Evolutionary conservation across 2,888 invertebrate genomes (phyloP), one percentile per base, ranked within the genome.

Genomic region (Acanthosoma haemorrhoidale): DNA sequence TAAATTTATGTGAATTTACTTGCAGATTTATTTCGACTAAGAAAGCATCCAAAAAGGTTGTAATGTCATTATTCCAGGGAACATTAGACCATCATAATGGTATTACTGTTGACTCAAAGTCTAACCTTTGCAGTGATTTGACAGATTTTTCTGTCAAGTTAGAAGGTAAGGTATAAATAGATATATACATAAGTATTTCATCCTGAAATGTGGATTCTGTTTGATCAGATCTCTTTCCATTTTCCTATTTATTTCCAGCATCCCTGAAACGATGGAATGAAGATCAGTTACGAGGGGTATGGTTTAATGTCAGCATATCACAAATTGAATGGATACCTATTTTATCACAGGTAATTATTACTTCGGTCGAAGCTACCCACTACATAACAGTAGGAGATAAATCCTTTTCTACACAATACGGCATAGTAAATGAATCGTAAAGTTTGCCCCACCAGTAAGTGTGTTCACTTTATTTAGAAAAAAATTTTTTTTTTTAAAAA

Each of bases 321-420:
- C 86, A 92, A 77, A 83, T 89, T 3, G 83, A 84, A 15, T 90
- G 90, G 89, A 85, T 94, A 38, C 92, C 93, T 15, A 77, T 87
- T 73, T 81, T 94, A 74, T 86, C 87, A 5, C 84, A 87, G 81
- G 89, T 89, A 81, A 38, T 41, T 15, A 13, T 2, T 11, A n/a
- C n/a, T n/a, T n/a, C n/a, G n/a, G n/a, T n/a, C n/a, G n/a, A n/a
- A n/a, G n/a, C n/a, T n/a, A n/a, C n/a, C n/a, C n/a, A n/a, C n/a
- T n/a, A n/a, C n/a, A n/a, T n/a, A n/a, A n/a, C n/a, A n/a, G n/a
- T n/a, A n/a, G n/a, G n/a, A n/a, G n/a, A n/a, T n/a, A n/a, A n/a
- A n/a, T n/a, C n/a, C n/a, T n/a, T n/a, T n/a, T n/a, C n/a, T n/a
- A n/a, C n/a, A n/a, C n/a, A n/a, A n/a, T n/a, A n/a, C n/a, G n/a